A percentile compares a stretch with the other conserved stretches of the same genome.
phyloP scores from a whole-genome alignment of 2,113 vertebrate genomes.

The Redunca redunca region DNA sequence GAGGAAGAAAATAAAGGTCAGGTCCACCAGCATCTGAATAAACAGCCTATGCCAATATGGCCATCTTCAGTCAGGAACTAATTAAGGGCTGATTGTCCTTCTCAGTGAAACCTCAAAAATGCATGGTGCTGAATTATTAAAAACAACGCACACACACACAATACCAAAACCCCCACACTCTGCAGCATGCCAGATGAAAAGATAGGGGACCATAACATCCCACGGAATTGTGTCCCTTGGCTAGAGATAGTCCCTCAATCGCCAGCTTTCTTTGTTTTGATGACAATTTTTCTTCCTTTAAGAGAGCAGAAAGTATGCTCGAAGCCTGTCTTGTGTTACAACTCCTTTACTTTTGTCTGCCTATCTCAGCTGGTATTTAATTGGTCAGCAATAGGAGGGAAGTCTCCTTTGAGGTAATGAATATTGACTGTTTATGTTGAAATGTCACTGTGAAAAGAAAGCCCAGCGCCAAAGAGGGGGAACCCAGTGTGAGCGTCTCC shows the following conservation, averaged over 20 bases:
- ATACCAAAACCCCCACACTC: not conserved
- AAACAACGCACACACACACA: slow-evolving; percentile 9
- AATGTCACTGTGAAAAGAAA: slow-evolving; percentile 94
- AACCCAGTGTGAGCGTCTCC: slow-evolving; percentile 89
- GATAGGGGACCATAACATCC: slow-evolving; percentile 49
- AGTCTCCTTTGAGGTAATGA: slow-evolving; percentile 92
- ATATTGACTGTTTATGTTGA: slow-evolving; percentile 96
- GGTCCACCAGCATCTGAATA: slow-evolving; percentile 56
- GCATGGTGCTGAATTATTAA: slow-evolving; percentile 63
- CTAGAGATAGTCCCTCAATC: slow-evolving; percentile 45
- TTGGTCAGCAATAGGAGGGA: slow-evolving; percentile 94
- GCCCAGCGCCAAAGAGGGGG: slow-evolving; percentile 87
- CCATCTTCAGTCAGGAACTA: slow-evolving; percentile 62
- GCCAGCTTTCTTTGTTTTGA: slow-evolving; percentile 75
- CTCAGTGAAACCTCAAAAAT: slow-evolving; percentile 62
- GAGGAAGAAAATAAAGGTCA: slow-evolving; percentile 59
- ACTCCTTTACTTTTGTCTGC: slow-evolving; percentile 81
- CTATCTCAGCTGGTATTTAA: slow-evolving; percentile 95
- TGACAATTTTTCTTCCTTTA: slow-evolving; percentile 65
- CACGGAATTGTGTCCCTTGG: slow-evolving; percentile 52
- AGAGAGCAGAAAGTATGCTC: slow-evolving; percentile 66
- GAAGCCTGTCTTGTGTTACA: slow-evolving; percentile 72
- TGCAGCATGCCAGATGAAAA: slow-evolving; percentile 43
- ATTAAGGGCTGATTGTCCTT: slow-evolving; percentile 67
- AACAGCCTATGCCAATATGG: slow-evolving; percentile 50